phyloP scores from a whole-genome alignment of 1,140 invertebrate genomes.

The Diuraphis noxia region DNA sequence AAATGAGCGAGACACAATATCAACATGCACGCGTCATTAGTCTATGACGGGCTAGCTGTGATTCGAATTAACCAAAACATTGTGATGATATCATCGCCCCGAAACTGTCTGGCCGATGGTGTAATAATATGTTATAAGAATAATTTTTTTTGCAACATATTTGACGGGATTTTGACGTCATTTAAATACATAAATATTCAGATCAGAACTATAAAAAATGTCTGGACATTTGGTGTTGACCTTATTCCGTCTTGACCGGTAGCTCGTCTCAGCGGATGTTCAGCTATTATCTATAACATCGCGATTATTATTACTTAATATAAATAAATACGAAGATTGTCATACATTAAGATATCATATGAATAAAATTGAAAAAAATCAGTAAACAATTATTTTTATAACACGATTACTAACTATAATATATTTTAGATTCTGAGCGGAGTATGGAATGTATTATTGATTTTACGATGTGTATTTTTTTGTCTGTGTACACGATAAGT shows the following conservation, averaged over 20 bases:
- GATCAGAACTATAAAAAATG: too few relatives aligned
- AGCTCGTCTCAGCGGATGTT: too few relatives aligned
- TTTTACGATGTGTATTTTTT: too few relatives aligned
- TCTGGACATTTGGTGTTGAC: too few relatives aligned
- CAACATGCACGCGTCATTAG: conserved; percentile 24
- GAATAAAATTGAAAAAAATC: background rate
- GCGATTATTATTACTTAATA: background rate
- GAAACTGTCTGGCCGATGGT: background rate
- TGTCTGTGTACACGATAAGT: too few relatives aligned
- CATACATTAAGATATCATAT: background rate
- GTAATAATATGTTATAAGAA: background rate
- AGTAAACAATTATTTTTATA: background rate
- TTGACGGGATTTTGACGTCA: too few relatives aligned
- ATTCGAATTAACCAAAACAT: background rate
- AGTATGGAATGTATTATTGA: too few relatives aligned
- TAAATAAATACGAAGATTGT: background rate
- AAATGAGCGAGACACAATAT: conserved; percentile 2
- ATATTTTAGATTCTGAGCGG: too few relatives aligned
- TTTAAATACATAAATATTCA: too few relatives aligned
- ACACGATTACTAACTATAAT: background rate
- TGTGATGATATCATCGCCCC: background rate
- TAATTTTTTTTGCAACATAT: too few relatives aligned
- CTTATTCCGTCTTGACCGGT: too few relatives aligned
- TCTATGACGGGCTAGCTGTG: background rate
- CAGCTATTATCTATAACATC: too few relatives aligned